Base-by-base conservation (phyloP, 2,797 vertebrate genomes). In the Danio tinwini region DNA sequence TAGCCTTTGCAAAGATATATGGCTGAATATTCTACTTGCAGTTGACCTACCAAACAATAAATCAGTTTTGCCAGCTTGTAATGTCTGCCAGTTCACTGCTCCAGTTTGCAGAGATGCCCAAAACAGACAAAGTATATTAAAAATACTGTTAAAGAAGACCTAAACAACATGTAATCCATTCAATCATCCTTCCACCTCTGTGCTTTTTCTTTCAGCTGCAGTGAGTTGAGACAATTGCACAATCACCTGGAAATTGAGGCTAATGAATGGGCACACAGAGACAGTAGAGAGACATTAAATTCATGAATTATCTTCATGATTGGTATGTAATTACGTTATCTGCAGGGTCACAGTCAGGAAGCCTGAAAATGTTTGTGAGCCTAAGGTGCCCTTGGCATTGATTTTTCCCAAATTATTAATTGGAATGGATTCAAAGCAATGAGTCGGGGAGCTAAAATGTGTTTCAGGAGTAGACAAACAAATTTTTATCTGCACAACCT, bases 251-350 rank as follows among this genome's bases (percentile, higher is more conserved):
- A 71, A 71, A 45, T 42, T 12, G 16, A 70, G 45, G 76, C 11
- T 69, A 78, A 78, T 78, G 8, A 59, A 61, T 40, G 16, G 42
- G 21, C 29, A 40, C 14, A 56, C 40, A 47, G 44, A 42, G 53
- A 42, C 62, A 65, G 17, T 21, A 40, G 37, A 29, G 29, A 55
- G 61, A 61, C 65, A 61, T 50, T 61, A 12, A 77, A 70, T 78
- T 78, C 65, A n/a, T 78, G 37, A 78, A 71, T 78, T 52, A 78
- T 58, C n/a, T 13, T 49, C 45, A 52, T 29, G 47, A 78, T 44
- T 53, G 56, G 8, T 21, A 37, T 17, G 17, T 61, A 62, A 79
- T 63, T 63, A 52, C 0, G 16, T 79, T 71, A 79, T 62, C 9
- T 52, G 49, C 49, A 70, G 13, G 37, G 17, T 62, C 45, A 71